Evolutionary conservation across 2,797 vertebrate species (phyloP).

Genomic region (Coccyzus lansbergi): DNA sequence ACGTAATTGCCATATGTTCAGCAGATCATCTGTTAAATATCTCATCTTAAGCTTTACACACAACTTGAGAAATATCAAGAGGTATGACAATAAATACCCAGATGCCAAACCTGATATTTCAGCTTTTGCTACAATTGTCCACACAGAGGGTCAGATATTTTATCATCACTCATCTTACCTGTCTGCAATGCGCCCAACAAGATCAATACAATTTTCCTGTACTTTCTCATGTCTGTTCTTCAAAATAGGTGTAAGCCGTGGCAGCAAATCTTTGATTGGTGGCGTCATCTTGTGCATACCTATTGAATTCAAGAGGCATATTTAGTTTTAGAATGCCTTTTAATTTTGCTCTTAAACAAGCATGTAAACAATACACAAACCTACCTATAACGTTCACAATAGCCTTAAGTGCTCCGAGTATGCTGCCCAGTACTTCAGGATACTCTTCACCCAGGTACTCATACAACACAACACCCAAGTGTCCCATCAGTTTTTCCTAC

Average conservation of each 20-base stretch:
- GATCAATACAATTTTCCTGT: slow-evolving; percentile 98
- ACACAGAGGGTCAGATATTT: not conserved
- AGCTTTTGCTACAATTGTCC: not conserved
- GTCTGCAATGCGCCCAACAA: slow-evolving; percentile 98
- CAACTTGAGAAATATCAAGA: not conserved
- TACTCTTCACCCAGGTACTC: slow-evolving; percentile 99
- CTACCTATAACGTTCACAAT: slow-evolving; percentile 98
- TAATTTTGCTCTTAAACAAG: not conserved
- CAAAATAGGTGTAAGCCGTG: slow-evolving; percentile 95
- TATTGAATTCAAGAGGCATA: slow-evolving; percentile 37
- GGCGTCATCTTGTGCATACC: slow-evolving; percentile 99
- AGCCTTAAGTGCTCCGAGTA: slow-evolving; percentile 96
- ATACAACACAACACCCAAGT: slow-evolving; percentile 97
- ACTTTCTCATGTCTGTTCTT: slow-evolving; percentile 99
- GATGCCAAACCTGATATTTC: not conserved
- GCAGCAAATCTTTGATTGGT: slow-evolving; percentile 97
- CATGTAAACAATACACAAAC: slow-evolving; percentile 21
- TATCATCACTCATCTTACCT: slow-evolving; percentile 77
- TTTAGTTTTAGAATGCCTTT: not conserved
- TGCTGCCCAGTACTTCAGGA: slow-evolving; percentile 97
- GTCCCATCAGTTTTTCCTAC: slow-evolving; percentile 99
- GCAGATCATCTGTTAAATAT: not conserved
- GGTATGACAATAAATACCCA: not conserved
- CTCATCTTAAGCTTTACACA: not conserved
- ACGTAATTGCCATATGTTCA: not conserved